A percentile compares a stretch with the other conserved stretches of the same genome.
These are phyloP conservation scores for Bothrops jararaca DNA, from an alignment of 2,113 vertebrate genomes.

Conservation along the genomic window DNA sequence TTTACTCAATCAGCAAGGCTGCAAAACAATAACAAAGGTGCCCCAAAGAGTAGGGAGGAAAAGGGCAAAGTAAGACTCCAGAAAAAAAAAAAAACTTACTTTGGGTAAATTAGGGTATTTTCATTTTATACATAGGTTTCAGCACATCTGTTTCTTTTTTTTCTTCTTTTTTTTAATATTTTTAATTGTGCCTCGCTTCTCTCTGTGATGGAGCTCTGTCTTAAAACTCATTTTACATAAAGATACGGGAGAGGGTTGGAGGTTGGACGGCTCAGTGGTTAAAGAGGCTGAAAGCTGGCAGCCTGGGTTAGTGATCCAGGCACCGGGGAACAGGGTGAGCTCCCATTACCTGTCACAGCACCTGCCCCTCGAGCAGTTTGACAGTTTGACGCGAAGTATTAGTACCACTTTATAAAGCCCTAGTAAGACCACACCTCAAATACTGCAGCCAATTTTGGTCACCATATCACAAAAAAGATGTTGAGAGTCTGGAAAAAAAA, in stretches of 20 bases:
- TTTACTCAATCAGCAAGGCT: not conserved
- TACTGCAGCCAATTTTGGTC: no score
- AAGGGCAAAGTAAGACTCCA: not conserved
- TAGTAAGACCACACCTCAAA: no score
- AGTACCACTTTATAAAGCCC: no score
- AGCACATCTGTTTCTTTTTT: not conserved
- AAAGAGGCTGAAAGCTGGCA: not conserved
- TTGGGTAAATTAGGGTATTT: not conserved
- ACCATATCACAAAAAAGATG: no score
- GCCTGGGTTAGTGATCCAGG: no score
- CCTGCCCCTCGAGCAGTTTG: no score
- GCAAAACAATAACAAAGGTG: not conserved
- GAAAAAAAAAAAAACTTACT: not conserved
- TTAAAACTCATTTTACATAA: not conserved
- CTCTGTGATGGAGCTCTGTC: not conserved
- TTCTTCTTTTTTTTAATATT: not conserved
- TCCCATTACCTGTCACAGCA: no score
- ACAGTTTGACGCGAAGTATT: no score
- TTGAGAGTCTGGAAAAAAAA: no score
- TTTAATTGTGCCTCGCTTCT: not conserved
- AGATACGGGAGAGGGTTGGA: not conserved
- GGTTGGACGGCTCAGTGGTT: no score
- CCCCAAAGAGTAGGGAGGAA: not conserved
- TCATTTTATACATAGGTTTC: not conserved
- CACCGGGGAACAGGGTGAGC: no score